These are phyloP conservation scores for Zhengitettix transpicula DNA, from an alignment of 2,888 invertebrate species.

Conservation along the genomic window DNA sequence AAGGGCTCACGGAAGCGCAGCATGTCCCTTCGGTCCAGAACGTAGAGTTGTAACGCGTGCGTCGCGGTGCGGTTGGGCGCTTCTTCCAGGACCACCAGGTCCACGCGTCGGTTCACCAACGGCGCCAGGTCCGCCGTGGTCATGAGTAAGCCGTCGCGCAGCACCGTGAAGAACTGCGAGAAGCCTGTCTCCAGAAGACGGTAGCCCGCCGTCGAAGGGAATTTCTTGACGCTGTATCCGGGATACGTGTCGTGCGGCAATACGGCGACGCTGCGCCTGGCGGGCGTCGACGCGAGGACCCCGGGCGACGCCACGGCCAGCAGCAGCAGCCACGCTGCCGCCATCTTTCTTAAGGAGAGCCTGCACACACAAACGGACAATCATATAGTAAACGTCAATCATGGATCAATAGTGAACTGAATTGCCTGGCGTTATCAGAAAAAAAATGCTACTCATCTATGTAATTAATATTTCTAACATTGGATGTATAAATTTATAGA, in stretches of 20 bases:
- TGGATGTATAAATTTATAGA: no score
- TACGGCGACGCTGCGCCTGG: constrained; percentile 29
- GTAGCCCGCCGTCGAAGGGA: constrained; percentile 41
- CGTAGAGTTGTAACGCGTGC: constrained; percentile 63
- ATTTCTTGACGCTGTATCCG: constrained; percentile 72
- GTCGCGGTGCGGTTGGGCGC: constrained; percentile 62
- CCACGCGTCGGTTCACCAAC: constrained; percentile 62
- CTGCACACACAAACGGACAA: no score
- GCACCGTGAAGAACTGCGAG: constrained; percentile 71
- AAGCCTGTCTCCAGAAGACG: constrained; percentile 61
- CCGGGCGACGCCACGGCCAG: not conserved
- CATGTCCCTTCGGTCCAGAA: constrained; percentile 69
- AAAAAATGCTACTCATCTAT: no score
- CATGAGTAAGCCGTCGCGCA: constrained; percentile 79
- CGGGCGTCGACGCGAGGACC: not conserved
- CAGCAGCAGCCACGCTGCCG: not conserved
- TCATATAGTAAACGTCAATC: no score
- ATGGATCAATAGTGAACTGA: no score
- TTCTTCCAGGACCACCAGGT: constrained; percentile 66
- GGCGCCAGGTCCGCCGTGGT: constrained; percentile 73
- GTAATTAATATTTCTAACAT: no score
- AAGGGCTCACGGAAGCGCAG: constrained; percentile 51
- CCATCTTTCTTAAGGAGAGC: no score
- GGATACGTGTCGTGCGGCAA: constrained; percentile 82
- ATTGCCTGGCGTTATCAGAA: no score